phyloP scores from a whole-genome alignment of 2,113 vertebrate species.

The Cepphus grylle region DNA sequence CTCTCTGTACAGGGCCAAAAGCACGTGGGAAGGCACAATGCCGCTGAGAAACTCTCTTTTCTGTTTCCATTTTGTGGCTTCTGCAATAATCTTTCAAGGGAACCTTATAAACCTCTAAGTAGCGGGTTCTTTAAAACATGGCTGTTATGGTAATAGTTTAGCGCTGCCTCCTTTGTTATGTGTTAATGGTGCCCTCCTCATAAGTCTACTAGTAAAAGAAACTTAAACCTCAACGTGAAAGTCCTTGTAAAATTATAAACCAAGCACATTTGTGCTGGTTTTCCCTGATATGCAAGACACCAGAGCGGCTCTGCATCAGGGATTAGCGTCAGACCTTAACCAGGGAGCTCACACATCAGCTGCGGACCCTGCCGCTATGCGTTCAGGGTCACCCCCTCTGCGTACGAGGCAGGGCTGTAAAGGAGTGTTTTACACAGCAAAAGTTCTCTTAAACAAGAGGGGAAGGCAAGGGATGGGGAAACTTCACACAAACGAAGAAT shows the following conservation, averaged over 20 bases:
- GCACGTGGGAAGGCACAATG: background rate
- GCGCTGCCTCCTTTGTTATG: conserved; percentile 18
- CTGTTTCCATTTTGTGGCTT: conserved; percentile 28
- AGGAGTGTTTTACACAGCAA: background rate
- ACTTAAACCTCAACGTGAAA: background rate
- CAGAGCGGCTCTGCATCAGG: background rate
- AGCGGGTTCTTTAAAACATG: background rate
- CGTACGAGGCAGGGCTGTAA: background rate
- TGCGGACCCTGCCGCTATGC: rapidly evolving
- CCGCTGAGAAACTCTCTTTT: background rate
- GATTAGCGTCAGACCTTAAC: background rate
- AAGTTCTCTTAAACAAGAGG: background rate
- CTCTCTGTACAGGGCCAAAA: rapidly evolving
- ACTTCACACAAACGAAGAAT: background rate
- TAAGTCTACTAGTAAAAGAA: conserved; percentile 30
- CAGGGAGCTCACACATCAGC: background rate
- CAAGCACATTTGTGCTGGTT: background rate
- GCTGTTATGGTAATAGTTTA: background rate
- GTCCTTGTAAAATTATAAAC: conserved; percentile 2
- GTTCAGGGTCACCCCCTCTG: background rate
- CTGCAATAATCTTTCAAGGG: background rate
- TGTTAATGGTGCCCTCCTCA: conserved; percentile 28
- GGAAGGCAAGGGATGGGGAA: background rate
- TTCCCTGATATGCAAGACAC: background rate
- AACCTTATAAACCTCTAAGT: conserved; percentile 40